phyloP scores from a whole-genome alignment of 2,797 vertebrate genomes.

The Alectoris magna region DNA sequence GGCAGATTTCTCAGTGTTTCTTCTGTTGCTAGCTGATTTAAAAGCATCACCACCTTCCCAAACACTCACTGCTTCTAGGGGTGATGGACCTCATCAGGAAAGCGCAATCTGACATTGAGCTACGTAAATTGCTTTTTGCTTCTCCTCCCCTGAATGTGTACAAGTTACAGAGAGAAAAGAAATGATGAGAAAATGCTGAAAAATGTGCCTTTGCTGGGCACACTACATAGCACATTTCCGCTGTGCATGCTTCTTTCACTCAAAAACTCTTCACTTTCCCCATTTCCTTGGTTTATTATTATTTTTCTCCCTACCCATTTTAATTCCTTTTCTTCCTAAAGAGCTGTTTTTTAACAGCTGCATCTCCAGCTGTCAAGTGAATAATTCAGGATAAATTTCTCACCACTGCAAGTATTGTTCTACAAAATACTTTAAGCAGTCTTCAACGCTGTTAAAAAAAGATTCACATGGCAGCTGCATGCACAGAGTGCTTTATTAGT shows the following conservation, averaged over 20 bases:
- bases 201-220: slow-evolving; percentile 20
- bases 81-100: slow-evolving; percentile 57
- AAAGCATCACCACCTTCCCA: slow-evolving; percentile 53
- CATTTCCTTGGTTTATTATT: slow-evolving; percentile 63
- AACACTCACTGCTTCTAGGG: slow-evolving; percentile 49
- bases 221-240: slow-evolving; percentile 30
- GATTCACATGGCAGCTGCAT: slow-evolving; percentile 43
- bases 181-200: slow-evolving; percentile 16
- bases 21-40: slow-evolving; percentile 55
- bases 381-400: slow-evolving; percentile 61
- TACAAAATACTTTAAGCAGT: slow-evolving; percentile 61
- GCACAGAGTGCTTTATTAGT: slow-evolving; percentile 44
- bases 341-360: slow-evolving; percentile 65
- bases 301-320: slow-evolving; percentile 58
- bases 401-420: slow-evolving; percentile 64
- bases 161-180: slow-evolving; percentile 15
- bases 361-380: slow-evolving; percentile 69
- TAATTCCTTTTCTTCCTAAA: slow-evolving; percentile 71
- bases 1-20: neutral
- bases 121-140: slow-evolving; percentile 52
- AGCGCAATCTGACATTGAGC: slow-evolving; percentile 23
- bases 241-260: neutral
- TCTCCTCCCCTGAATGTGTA: neutral
- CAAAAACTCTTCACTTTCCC: slow-evolving; percentile 6
- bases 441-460: slow-evolving; percentile 52